Evolutionary conservation across 2,888 invertebrate species (phyloP), one percentile per base, ranked within the genome.

Genomic region (Oligia latruncula): DNA sequence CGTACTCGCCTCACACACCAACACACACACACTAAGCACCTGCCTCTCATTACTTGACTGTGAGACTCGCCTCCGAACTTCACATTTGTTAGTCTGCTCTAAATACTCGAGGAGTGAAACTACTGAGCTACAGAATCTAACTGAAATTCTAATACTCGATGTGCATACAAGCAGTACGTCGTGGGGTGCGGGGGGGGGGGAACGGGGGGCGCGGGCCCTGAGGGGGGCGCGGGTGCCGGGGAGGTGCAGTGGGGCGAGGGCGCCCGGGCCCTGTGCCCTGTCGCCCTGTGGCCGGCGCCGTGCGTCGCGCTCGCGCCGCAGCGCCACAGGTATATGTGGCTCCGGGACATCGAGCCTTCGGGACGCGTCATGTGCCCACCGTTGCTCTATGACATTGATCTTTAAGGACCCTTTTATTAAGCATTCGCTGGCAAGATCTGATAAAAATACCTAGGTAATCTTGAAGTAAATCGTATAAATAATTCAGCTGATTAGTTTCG

Each of bases 291-390:
- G 17, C 17, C 52, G 17, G 52, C 67, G 71, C 5, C 35, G 15
- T 15, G 23, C 23, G 35, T 23, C 29, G 79, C 83, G 87, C 83
- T 23, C 29, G 79, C 83, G 87, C 83, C 89, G 74, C 84, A 78
- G 78, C 83, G 87, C 83, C 89, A 77, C 84, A 78, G 78, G 86
- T 82, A 77, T 66, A 58, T 64, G 76, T 66, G 65, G 15, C 64
- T 17, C 55, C 43, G 40, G 65, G 40, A n/a, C 52, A 35, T 13
- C 40, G 40, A 62, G 68, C 29, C 23, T 49, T 8, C 23, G 46
- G 20, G 49, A 43, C 65, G 23, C 40, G 17, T 29, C 29, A 13
- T 49, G 23, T 81, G n/a, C 13, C 20, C 23, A 23, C 23, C 17
- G 35, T 1, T n/a, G 35, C 60, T 67, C 49, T 40, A 43, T 13